Conservation (phyloP, 2,797 vertebrate species). For the Cynodonichthys magdalenae region DNA sequence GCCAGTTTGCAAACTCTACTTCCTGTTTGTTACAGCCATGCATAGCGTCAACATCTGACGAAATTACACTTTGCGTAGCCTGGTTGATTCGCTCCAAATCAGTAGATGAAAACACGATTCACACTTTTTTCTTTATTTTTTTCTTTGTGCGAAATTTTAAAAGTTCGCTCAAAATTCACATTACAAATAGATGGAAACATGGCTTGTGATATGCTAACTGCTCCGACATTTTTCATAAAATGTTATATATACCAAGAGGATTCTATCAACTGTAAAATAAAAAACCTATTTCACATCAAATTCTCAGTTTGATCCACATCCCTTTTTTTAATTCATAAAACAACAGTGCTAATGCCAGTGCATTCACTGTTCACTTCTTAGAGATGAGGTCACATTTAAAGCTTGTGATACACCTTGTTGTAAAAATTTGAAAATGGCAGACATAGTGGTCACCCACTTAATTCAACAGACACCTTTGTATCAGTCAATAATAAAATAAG, state of each 20-base stretch:
- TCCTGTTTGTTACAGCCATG: too few relatives aligned
- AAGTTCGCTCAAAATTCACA: too few relatives aligned
- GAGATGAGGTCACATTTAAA: conserved; percentile 5
- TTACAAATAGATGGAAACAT: too few relatives aligned
- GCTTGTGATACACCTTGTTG: neutral
- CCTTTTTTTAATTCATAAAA: conserved; percentile 1
- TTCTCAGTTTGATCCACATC: conserved; percentile 12
- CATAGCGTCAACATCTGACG: too few relatives aligned
- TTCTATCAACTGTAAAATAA: neutral
- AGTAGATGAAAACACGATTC: too few relatives aligned
- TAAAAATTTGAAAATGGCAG: neutral
- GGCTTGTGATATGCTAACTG: neutral
- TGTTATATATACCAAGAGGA: neutral
- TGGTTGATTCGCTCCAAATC: too few relatives aligned
- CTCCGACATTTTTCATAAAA: neutral
- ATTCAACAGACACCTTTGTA: neutral
- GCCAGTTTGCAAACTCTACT: too few relatives aligned
- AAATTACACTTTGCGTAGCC: too few relatives aligned
- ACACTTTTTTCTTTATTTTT: too few relatives aligned
- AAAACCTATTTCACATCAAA: conserved; percentile 8
- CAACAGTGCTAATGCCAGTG: neutral
- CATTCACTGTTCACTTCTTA: conserved; percentile 1
- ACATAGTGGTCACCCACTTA: neutral
- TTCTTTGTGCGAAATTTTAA: too few relatives aligned
- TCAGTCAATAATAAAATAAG: conserved; percentile 21